Evolutionary conservation across 2,888 invertebrate species (phyloP).

Genomic region (Mystacides longicornis): DNA sequence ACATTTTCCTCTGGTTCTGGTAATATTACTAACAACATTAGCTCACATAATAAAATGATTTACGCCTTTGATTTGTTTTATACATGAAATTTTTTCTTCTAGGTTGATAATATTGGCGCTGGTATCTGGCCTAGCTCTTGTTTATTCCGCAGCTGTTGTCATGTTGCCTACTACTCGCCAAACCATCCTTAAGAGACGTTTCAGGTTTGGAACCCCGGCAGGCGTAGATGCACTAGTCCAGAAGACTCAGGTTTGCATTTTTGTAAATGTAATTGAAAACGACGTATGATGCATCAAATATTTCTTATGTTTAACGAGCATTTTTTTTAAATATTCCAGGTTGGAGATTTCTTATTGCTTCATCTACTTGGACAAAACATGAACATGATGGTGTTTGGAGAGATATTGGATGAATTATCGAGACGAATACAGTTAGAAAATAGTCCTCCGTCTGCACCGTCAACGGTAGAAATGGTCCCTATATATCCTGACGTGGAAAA

Average conservation of each 20-base stretch:
- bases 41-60: not conserved
- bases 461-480: conserved; percentile 79
- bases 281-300: too few relatives aligned
- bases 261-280: too few relatives aligned
- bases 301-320: too few relatives aligned
- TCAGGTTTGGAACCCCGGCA: conserved; percentile 68
- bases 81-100: conserved; percentile 29
- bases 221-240: conserved; percentile 69
- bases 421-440: conserved; percentile 62
- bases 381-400: conserved; percentile 71
- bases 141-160: conserved; percentile 74
- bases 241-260: conserved; percentile 64
- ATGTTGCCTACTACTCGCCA: conserved; percentile 74
- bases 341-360: conserved; percentile 79
- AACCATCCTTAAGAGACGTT: conserved; percentile 70
- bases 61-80: not conserved
- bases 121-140: conserved; percentile 68
- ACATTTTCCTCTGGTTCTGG: conserved; percentile 80
- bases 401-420: conserved; percentile 72
- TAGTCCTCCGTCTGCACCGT: conserved; percentile 78
- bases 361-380: conserved; percentile 83
- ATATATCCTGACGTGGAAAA: conserved; percentile 76
- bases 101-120: conserved; percentile 79
- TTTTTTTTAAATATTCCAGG: too few relatives aligned
- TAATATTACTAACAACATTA: conserved; percentile 26